Conservation (phyloP, 92 coral and sea anemone genomes). For the Heteractis magnifica region DNA sequence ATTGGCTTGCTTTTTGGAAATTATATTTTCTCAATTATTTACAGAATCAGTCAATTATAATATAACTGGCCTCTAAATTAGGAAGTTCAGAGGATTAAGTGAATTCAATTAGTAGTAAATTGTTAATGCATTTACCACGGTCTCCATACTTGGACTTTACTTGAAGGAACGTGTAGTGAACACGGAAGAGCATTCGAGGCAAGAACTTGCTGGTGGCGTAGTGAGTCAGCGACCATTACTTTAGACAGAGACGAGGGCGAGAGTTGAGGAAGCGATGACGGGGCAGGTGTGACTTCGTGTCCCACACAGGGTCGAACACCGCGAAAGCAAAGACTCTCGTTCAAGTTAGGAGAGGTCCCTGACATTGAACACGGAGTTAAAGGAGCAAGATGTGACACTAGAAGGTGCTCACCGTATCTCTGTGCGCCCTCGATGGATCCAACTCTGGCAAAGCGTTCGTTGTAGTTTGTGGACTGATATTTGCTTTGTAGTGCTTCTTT, state of each 20-base stretch:
- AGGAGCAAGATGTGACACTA: constrained; percentile 7
- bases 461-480: not conserved
- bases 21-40: too few species aligned
- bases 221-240: constrained; percentile 1
- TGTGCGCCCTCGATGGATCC: constrained; percentile 1
- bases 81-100: too few species aligned
- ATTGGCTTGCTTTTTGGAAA: too few species aligned
- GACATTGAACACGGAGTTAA: constrained; percentile 16
- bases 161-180: constrained; percentile 9
- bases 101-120: too few species aligned
- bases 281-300: constrained; percentile 10
- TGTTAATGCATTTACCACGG: constrained; percentile 21
- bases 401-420: not conserved
- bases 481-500: constrained; percentile 6
- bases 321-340: not conserved
- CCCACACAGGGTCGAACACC: constrained; percentile 17
- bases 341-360: not conserved
- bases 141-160: constrained; percentile 41
- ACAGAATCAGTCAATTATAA: too few species aligned
- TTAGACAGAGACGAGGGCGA: constrained; percentile 3
- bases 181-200: not conserved
- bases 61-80: too few species aligned
- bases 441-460: constrained; percentile 15
- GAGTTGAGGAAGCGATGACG: constrained; percentile 14
- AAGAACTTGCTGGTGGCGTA: not conserved